Percentiles rank a stretch among this genome's conserved stretches.
phyloP scores from a whole-genome alignment of 2,113 vertebrate genomes.

The Spea bombifrons region DNA sequence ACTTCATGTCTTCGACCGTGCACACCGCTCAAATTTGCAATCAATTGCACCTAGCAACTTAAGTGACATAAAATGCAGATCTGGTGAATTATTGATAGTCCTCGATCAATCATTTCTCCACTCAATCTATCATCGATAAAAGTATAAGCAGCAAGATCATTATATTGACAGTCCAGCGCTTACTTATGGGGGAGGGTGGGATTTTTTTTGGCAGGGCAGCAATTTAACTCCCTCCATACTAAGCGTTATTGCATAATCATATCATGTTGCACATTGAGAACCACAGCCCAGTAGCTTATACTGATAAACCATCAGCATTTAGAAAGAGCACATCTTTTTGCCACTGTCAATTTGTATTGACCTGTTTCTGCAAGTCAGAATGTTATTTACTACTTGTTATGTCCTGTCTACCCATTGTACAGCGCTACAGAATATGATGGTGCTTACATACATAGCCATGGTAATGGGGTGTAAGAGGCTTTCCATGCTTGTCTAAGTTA shows the following conservation, averaged over 20 bases:
- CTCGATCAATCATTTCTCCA: conserved; percentile 5
- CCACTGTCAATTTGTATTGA: too few species aligned
- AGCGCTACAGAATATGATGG: too few species aligned
- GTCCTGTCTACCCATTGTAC: too few species aligned
- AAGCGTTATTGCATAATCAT: background rate
- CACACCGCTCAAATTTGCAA: conserved; percentile 35
- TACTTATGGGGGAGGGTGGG: background rate
- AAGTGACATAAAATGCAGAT: conserved; percentile 29
- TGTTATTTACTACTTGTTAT: too few species aligned
- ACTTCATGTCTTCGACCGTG: conserved; percentile 20
- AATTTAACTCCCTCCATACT: background rate
- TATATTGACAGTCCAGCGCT: conserved; percentile 24
- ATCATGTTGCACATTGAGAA: too few species aligned
- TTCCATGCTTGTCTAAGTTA: too few species aligned
- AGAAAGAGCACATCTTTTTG: too few species aligned
- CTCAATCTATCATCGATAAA: conserved; percentile 30
- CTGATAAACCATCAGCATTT: too few species aligned
- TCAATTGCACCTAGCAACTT: conserved; percentile 31
- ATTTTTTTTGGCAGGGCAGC: background rate
- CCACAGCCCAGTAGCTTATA: too few species aligned
- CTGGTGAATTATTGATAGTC: conserved; percentile 37
- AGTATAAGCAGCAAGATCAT: conserved; percentile 17
- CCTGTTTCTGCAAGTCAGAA: too few species aligned
- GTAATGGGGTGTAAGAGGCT: too few species aligned
- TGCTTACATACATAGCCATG: too few species aligned